Evolutionary conservation across 2,888 invertebrate genomes (phyloP), one percentile per base, ranked within the genome.

Genomic region (Drosophila falleni): DNA sequence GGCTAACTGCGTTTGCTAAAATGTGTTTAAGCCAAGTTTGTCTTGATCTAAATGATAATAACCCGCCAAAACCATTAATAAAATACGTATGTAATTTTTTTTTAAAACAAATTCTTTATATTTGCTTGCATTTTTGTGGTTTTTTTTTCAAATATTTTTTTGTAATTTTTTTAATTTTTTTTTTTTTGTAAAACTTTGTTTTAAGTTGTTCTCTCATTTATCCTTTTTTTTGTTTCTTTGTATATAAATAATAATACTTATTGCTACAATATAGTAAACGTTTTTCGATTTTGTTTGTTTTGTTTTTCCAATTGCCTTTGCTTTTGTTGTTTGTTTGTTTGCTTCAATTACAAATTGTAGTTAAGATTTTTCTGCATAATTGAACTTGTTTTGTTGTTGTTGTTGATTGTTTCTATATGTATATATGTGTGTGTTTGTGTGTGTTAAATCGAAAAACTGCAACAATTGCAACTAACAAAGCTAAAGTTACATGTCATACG

Each of bases 201-300:
- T 90, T 90, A 81, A 84, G 86, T 89, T 89, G 75, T 88, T 89
- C 79, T 81, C 74, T 85, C 67, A 72, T 71, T 82, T 81, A 74
- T 81, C 60, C 66, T 37, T 81, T 81, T 75, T 73, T 58, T 72
- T 80, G 63, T 72, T 78, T 75, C 58, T 83, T 75, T 74, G 82
- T 87, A 90, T 91, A 91, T 91, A 91, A 91, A 91, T 91, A 91
- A 90, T 91, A 89, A 91, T 90, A 90, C 90, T 90, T 90, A 90
- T 78, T 77, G 76, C 82, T 89, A 89, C 74, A 89, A 82, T 80
- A 78, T 90, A 89, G 82, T 89, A 90, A 90, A 90, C 86, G 77
- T 83, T 84, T 74, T 85, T 86, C 81, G 75, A 79, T 88, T 80
- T 74, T 63, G 62, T 74, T 68, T 67, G 15, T 51, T 54, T 78